Evolutionary conservation across 2,888 invertebrate genomes (phyloP), one percentile per base, ranked within the genome.

Genomic region (Zelleria hepariella): DNA sequence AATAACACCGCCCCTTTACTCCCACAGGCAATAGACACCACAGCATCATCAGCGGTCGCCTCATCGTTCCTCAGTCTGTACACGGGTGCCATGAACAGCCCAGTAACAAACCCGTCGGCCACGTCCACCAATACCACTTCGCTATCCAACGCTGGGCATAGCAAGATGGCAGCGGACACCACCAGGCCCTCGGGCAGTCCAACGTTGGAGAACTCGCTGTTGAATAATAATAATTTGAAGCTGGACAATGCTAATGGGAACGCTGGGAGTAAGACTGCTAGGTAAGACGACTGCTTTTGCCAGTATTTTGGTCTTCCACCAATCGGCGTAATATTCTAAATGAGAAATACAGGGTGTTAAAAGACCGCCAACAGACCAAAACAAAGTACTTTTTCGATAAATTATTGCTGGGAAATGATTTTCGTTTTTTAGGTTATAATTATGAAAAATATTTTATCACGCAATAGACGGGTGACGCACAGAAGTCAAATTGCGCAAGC

Each of bases 21-120:
- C 18, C 24, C 23, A 10, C 77, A 91, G 91, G 84, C 90, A 0
- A 91, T 91, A 57, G 92, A 92, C 73, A 90, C 91, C 5, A 91
- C 91, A 58, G 91, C 91, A 0, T 82, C 90, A 0, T 91, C 91
- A n/a, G 80, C 81, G 0, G 84, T 81, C 0, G 86, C 86, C 60
- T 91, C 81, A 63, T 91, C 82, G 66, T 91, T 81, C 82, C 82
- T 81, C 74, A 91, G 74, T 73, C 70, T 90, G 67, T 82, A 90
- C 82, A 81, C 90, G 70, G 86, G 89, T 60, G 78, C 83, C 65
- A 78, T 86, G 63, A 86, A 82, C 68, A 89, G 88, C 75, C 82
- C 86, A 47, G 80, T 79, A 0, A 74, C 80, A 1, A 78, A 80
- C n/a, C 74, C 77, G 0, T 77, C 76, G 7, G 76, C 77, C 0